phyloP scores from a whole-genome alignment of 2,888 invertebrate species.

The Linnaemya vulpina region DNA sequence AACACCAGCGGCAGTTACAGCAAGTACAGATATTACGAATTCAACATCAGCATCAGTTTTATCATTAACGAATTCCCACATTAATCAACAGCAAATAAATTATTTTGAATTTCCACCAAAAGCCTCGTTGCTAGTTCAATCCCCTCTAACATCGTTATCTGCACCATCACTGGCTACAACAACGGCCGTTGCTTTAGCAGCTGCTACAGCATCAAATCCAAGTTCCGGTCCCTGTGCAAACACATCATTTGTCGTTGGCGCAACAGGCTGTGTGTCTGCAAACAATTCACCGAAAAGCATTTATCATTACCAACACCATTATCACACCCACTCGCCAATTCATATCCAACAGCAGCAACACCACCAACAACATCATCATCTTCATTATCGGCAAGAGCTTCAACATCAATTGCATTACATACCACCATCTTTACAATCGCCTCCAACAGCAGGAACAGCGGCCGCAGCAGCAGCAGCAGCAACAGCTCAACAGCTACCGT shows the following conservation, averaged over 20 bases:
- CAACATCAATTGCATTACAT: conserved; percentile 48
- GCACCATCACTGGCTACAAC: conserved; percentile 76
- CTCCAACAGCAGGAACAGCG: conserved; percentile 60
- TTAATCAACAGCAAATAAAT: conserved; percentile 78
- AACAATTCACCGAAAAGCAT: conserved; percentile 73
- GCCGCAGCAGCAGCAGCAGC: conserved; percentile 48
- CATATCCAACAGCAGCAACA: conserved; percentile 64
- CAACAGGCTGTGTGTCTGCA: conserved; percentile 75
- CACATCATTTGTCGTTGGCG: conserved; percentile 71
- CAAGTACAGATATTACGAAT: conserved; percentile 18
- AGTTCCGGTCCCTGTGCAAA: conserved; percentile 49
- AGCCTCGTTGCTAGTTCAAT: conserved; percentile 60
- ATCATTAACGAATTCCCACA: conserved; percentile 75
- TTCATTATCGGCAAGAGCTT: conserved; percentile 50
- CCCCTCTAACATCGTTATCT: conserved; percentile 76
- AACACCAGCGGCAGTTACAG: conserved; percentile 73
- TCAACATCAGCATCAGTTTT: conserved; percentile 53
- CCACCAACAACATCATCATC: conserved; percentile 63
- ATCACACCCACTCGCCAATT: conserved; percentile 64
- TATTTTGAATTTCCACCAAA: conserved; percentile 79
- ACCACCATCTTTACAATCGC: conserved; percentile 64
- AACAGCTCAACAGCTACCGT: conserved; percentile 65
- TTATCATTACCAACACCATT: conserved; percentile 69
- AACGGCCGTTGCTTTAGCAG: conserved; percentile 71
- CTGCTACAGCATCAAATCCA: conserved; percentile 44